Evolutionary conservation across 2,797 vertebrate genomes (phyloP).

Genomic region (Argya squamiceps): DNA sequence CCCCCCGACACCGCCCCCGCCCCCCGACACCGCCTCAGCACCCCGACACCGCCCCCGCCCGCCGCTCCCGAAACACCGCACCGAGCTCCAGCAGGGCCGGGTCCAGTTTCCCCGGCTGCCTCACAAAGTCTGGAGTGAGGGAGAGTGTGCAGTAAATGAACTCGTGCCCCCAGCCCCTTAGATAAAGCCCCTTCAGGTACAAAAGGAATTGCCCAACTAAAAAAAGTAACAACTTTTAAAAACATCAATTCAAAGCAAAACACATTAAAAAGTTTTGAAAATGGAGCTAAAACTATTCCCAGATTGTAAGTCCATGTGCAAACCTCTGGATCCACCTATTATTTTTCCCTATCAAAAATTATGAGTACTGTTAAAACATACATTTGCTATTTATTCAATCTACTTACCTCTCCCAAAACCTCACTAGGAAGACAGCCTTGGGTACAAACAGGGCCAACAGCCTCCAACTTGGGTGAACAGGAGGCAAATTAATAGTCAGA

Average conservation of each 20-base stretch:
- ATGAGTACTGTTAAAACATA: background rate
- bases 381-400: background rate
- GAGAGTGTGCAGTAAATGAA: background rate
- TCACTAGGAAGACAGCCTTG: background rate
- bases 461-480: background rate
- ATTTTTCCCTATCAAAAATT: background rate
- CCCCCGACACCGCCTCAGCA: background rate
- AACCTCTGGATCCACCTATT: background rate
- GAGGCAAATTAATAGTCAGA: background rate
- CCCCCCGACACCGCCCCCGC: too few species aligned
- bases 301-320: background rate
- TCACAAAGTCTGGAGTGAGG: background rate
- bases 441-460: background rate
- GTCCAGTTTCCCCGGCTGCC: constrained; percentile 14
- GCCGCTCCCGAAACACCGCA: constrained; percentile 10
- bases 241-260: background rate
- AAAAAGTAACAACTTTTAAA: background rate
- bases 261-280: background rate
- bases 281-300: background rate
- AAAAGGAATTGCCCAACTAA: background rate
- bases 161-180: background rate
- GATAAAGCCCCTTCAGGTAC: background rate
- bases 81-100: background rate
- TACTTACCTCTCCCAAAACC: background rate
- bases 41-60: background rate